Base-by-base conservation (phyloP, 2,888 invertebrate genomes). In the Limnephilus rhombicus region DNA sequence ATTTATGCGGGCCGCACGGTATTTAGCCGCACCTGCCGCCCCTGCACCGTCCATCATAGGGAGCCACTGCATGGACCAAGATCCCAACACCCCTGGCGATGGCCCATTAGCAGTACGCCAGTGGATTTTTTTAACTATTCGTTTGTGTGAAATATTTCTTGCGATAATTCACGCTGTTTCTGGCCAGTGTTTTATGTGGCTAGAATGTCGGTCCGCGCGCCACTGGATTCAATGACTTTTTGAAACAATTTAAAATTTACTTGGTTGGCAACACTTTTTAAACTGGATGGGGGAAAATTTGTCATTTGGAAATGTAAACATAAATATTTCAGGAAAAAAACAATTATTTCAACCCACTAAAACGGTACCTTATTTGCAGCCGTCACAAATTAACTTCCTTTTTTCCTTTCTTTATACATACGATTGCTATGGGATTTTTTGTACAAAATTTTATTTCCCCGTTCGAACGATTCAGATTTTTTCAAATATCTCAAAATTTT, bases 11-110 rank as follows among this genome's bases (percentile, higher is more conserved):
- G 81, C 93, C 90, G 90, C 92, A 90, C 90, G 94, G 94, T 93
- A 94, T 94, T 94, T 94, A 94, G 93, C 86, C 92, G 88, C 94
- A 94, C 94, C 94, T 94, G 94, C 92, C 93, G 93, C 93, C 93
- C 45, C 86, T 90, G 91, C 92, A 91, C 91, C 93, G 94, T 94
- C 93, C 92, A 93, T 94, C 94, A 94, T 92, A 88, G 88, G 81
- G 68, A 41, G 82, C 85, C 49, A 88, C 89, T 41, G 85, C 92
- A 85, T 53, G 90, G 92, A 85, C 90, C 90, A 86, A 83, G 89
- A 83, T 87, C 89, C 88, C 34, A 80, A 80, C 68, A 53, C 88
- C 88, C 88, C 88, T 37, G 53, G 88, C 88, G 68, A 88, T 88
- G 68, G 88, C 88, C 88, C 88, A 88, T 88, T 88, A 88, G 88